A percentile compares a stretch with the other conserved stretches of the same genome.
phyloP scores from a whole-genome alignment of 2,888 invertebrate genomes.

The Drosophila mulleri region DNA sequence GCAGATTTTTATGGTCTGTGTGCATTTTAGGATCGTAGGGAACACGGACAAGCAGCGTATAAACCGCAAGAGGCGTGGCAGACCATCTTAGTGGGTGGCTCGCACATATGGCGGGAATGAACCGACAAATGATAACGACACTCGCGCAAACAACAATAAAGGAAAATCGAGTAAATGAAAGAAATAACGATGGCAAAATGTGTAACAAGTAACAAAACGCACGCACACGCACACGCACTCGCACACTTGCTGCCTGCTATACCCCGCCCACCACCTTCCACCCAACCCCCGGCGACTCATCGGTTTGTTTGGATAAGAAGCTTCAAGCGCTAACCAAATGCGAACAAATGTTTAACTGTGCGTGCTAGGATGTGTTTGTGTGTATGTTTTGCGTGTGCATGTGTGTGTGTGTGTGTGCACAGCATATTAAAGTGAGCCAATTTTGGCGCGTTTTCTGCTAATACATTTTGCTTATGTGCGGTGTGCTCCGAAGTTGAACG shows the following conservation, averaged over 20 bases:
- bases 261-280: not conserved
- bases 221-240: conserved; percentile 28
- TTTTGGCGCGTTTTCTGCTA: conserved; percentile 49
- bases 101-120: conserved; percentile 68
- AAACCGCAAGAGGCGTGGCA: conserved; percentile 31
- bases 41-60: conserved; percentile 40
- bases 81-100: conserved; percentile 13
- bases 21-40: conserved; percentile 22
- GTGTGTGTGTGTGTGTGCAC: conserved; percentile 42
- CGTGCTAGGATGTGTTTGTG: conserved; percentile 26
- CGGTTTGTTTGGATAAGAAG: conserved; percentile 5
- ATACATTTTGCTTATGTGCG: conserved; percentile 28
- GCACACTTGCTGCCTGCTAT: not conserved
- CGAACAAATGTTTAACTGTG: conserved; percentile 50
- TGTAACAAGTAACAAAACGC: conserved; percentile 69
- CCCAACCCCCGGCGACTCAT: not conserved
- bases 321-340: conserved; percentile 34
- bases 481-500: conserved; percentile 22
- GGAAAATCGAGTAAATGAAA: conserved; percentile 79
- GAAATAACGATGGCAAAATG: conserved; percentile 72
- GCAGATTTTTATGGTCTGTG: conserved; percentile 33
- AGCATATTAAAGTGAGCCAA: conserved; percentile 72
- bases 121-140: conserved; percentile 79
- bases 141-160: conserved; percentile 80
- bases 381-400: conserved; percentile 35